phyloP scores from a whole-genome alignment of 1,140 invertebrate species.

The Marisa cornuarietis region DNA sequence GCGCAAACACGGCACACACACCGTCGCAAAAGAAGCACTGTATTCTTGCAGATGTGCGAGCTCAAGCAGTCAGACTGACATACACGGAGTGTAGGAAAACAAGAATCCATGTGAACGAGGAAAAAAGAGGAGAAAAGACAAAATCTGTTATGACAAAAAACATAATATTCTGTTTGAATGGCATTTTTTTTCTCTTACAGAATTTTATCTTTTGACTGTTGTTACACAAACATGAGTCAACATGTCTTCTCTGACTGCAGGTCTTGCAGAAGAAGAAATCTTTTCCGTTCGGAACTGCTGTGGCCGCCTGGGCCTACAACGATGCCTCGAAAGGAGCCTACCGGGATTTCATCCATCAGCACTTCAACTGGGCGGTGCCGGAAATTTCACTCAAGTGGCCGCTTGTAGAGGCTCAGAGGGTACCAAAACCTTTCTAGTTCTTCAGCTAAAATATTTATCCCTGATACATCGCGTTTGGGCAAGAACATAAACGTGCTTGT shows the following conservation, averaged over 20 bases:
- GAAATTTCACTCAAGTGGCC: slow-evolving; percentile 13
- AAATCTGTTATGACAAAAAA: no score
- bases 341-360: slow-evolving; percentile 10
- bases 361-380: slow-evolving; percentile 14
- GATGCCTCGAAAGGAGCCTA: not conserved
- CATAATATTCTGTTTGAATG: no score
- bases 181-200: no score
- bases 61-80: no score
- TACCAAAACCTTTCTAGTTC: not conserved
- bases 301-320: not conserved
- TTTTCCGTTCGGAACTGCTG: slow-evolving; percentile 15
- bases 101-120: no score
- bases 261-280: slow-evolving; percentile 6
- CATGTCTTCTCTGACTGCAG: not conserved
- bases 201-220: no score
- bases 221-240: no score
- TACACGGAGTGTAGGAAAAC: no score
- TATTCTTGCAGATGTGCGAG: no score
- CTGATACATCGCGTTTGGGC: not conserved
- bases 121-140: no score
- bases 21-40: not conserved
- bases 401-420: not conserved
- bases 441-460: not conserved
- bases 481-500: not conserved
- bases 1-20: slow-evolving; percentile 1